phyloP scores from a whole-genome alignment of 2,888 invertebrate genomes.

The Dicranocentrus wangi region DNA sequence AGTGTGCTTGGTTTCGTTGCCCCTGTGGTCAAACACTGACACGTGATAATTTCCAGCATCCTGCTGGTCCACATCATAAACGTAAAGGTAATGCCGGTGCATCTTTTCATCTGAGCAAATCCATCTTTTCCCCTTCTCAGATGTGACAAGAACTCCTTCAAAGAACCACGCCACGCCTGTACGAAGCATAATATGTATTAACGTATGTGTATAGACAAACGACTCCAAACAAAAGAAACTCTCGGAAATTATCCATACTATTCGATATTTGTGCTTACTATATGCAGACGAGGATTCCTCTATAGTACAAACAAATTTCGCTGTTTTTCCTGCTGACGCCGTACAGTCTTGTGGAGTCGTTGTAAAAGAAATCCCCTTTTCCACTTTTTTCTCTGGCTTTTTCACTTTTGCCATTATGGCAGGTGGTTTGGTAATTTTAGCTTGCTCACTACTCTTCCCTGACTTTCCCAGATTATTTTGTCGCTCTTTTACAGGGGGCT shows the following conservation, averaged over 20 bases:
- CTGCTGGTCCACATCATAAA: slow-evolving; percentile 71
- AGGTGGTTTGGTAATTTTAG: slow-evolving; percentile 6
- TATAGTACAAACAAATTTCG: slow-evolving; percentile 60
- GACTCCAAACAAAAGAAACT: too few species aligned
- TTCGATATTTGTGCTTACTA: slow-evolving; percentile 33
- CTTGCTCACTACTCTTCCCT: neutral
- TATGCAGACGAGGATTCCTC: slow-evolving; percentile 48
- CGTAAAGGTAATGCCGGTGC: slow-evolving; percentile 70
- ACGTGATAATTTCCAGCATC: slow-evolving; percentile 74
- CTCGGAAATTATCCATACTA: neutral
- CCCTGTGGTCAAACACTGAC: slow-evolving; percentile 68
- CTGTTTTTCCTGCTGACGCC: slow-evolving; percentile 58
- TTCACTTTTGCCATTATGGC: neutral
- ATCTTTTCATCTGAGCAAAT: slow-evolving; percentile 64
- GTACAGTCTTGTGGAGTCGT: slow-evolving; percentile 47
- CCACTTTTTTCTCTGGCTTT: slow-evolving; percentile 20
- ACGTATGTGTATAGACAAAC: neutral
- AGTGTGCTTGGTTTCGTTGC: slow-evolving; percentile 72
- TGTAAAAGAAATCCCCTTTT: slow-evolving; percentile 22
- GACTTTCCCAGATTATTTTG: slow-evolving; percentile 5
- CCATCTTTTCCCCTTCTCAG: slow-evolving; percentile 61
- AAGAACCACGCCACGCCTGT: slow-evolving; percentile 73
- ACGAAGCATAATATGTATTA: slow-evolving; percentile 1
- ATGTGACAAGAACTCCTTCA: slow-evolving; percentile 66
- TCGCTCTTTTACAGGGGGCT: neutral